Evolutionary conservation across 2,797 vertebrate species (phyloP), one percentile per base, ranked within the genome.

Genomic region (Rhinella marina): DNA sequence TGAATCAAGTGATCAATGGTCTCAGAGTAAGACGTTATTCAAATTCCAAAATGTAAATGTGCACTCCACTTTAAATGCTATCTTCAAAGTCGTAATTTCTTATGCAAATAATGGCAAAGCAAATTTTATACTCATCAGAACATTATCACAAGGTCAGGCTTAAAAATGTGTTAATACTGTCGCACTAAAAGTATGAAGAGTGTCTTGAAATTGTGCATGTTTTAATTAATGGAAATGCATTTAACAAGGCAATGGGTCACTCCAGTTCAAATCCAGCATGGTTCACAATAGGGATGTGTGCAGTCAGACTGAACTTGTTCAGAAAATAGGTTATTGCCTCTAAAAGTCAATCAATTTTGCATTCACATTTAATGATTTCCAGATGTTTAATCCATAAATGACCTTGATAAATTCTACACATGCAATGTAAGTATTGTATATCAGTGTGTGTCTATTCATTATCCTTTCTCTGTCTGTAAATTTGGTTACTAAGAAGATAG

Each of bases 1-100:
- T n/a, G n/a, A n/a, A n/a, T n/a, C n/a, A n/a, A n/a, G 21, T 50
- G 32, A 23, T 75, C 41, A 23, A 75, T 11, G n/a, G 32, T 10
- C 19, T 48, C 2, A 41, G 41, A 11, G 41, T 75, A 75, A n/a
- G 23, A 75, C 23, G 19, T 75, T 75, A 23, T 50, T 50, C 4
- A 75, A 23, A 75, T 50, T 50, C 14, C n/a, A 23, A 75, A 75
- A 50, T 72, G 68, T 72, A 72, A 72, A 72, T 75, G 10, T 75
- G 41, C 72, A 50, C 41, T 13, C 1, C 6, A 50, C 41, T 50
- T 75, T 9, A 50, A 50, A 75, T 75, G 4, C n/a, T 41, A 21
- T 75, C 41, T 48, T 75, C 72, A 50, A 75, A 52, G 52, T 50
- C 52, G 72, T 52, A 75, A 75, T 75, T 75, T 75, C 72, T 23